Base-by-base conservation (phyloP, 2,888 invertebrate species). In the Pardosa pseudoannulata region DNA sequence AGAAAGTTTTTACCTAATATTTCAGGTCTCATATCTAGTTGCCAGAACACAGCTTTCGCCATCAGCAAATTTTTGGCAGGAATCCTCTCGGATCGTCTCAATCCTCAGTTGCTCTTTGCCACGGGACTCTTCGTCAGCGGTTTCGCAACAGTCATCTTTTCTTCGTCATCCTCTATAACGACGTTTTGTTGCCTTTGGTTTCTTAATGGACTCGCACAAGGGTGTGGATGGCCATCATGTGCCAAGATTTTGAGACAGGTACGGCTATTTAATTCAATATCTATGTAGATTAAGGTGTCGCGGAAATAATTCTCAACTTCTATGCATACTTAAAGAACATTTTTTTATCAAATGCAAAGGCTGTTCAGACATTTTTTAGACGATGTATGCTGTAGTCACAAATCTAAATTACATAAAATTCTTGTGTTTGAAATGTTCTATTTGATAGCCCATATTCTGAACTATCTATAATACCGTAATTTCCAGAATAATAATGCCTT, bases 221-320 rank as follows among this genome's bases (percentile, higher is more conserved):
- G 82, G 2, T 82, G 82, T 27, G 82, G 75, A 3, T 82, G 82
- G 82, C 82, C 82, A 6, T 36, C 82, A 3, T 75, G 68, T 19
- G 75, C 68, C 19, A 82, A 82, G 46, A 71, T 82, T 16, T 68
- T 82, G 7, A 31, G 71, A 31, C 75, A 82, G 31, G 82, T 82
- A n/a, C n/a, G n/a, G n/a, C n/a, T n/a, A n/a, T n/a, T n/a, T n/a
- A n/a, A n/a, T n/a, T n/a, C n/a, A 46, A 36, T 28, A n/a, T n/a
- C n/a, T n/a, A n/a, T n/a, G n/a, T n/a, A n/a, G n/a, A n/a, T n/a
- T n/a, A n/a, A n/a, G n/a, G n/a, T n/a, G n/a, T n/a, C n/a, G n/a
- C n/a, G n/a, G n/a, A n/a, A n/a, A n/a, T n/a, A n/a, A n/a, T n/a
- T n/a, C n/a, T n/a, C n/a, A n/a, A n/a, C n/a, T n/a, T n/a, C n/a